Percentiles rank a stretch among this genome's conserved stretches.
phyloP scores from a whole-genome alignment of 2,888 invertebrate species.

The Suillia variegata region DNA sequence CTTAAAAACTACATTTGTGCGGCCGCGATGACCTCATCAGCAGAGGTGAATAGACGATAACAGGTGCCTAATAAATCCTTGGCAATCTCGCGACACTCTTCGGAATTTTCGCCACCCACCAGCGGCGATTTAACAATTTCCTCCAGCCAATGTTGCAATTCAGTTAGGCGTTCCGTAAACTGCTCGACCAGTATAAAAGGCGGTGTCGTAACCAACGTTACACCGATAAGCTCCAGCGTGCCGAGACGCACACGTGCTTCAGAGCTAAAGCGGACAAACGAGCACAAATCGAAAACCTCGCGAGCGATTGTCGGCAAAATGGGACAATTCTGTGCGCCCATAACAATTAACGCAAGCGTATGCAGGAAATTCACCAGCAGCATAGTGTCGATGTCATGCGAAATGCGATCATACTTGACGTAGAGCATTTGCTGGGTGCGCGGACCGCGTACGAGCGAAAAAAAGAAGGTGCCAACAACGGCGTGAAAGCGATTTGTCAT shows the following conservation, averaged over 20 bases:
- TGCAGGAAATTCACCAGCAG: slow-evolving; percentile 73
- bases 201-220: slow-evolving; percentile 70
- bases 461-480: slow-evolving; percentile 82
- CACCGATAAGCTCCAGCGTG: slow-evolving; percentile 71
- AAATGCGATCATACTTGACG: slow-evolving; percentile 63
- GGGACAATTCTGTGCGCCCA: slow-evolving; percentile 72
- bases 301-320: slow-evolving; percentile 70
- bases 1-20: too few relatives aligned
- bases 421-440: slow-evolving; percentile 66
- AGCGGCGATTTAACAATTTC: slow-evolving; percentile 66
- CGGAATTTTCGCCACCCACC: slow-evolving; percentile 68
- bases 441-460: slow-evolving; percentile 75
- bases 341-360: slow-evolving; percentile 71
- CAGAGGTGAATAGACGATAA: slow-evolving; percentile 38
- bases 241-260: slow-evolving; percentile 72
- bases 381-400: slow-evolving; percentile 70
- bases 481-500: slow-evolving; percentile 72
- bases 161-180: slow-evolving; percentile 68
- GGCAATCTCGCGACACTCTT: slow-evolving; percentile 70
- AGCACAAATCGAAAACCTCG: slow-evolving; percentile 72
- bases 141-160: slow-evolving; percentile 71
- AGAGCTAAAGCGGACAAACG: slow-evolving; percentile 70
- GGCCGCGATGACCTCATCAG: too few relatives aligned
- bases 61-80: slow-evolving; percentile 64
- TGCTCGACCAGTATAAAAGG: slow-evolving; percentile 65